Conservation (phyloP, 1,140 invertebrate species). For the Lerema accius region DNA sequence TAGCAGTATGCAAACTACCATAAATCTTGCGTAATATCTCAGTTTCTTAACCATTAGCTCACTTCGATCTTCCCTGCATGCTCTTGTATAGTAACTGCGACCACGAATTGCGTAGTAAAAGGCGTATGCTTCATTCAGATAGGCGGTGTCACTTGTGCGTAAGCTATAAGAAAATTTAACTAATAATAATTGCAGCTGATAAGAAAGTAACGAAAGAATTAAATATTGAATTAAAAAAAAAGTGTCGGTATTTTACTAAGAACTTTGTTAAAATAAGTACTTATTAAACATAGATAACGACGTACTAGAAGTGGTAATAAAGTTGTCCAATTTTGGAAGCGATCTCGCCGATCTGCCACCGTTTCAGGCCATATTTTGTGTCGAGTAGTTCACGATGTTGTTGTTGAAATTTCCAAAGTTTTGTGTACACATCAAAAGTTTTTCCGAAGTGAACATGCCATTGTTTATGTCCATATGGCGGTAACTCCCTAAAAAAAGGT, state of each 20-base stretch:
- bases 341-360: slow-evolving; percentile 99
- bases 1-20: slow-evolving; percentile 96
- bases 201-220: too few relatives aligned
- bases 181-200: too few relatives aligned
- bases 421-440: slow-evolving; percentile 99
- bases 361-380: slow-evolving; percentile 96
- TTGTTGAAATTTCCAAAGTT: slow-evolving; percentile 99
- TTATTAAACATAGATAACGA: too few relatives aligned
- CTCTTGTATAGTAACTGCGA: slow-evolving; percentile 96
- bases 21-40: slow-evolving; percentile 97
- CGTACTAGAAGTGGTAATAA: slow-evolving; percentile 99
- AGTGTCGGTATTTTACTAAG: too few relatives aligned
- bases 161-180: slow-evolving; percentile 88
- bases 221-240: too few relatives aligned
- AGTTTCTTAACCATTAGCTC: slow-evolving; percentile 99
- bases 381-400: slow-evolving; percentile 96
- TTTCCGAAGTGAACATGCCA: slow-evolving; percentile 99
- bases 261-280: too few relatives aligned
- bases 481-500: slow-evolving; percentile 90
- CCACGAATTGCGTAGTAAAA: slow-evolving; percentile 98
- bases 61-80: slow-evolving; percentile 96
- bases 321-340: slow-evolving; percentile 99
- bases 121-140: slow-evolving; percentile 97
- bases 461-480: slow-evolving; percentile 98
- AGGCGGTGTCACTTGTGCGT: slow-evolving; percentile 97